Percentiles rank a stretch among this genome's conserved stretches.
phyloP scores from a whole-genome alignment of 2,797 vertebrate species.

The Semotilus atromaculatus region DNA sequence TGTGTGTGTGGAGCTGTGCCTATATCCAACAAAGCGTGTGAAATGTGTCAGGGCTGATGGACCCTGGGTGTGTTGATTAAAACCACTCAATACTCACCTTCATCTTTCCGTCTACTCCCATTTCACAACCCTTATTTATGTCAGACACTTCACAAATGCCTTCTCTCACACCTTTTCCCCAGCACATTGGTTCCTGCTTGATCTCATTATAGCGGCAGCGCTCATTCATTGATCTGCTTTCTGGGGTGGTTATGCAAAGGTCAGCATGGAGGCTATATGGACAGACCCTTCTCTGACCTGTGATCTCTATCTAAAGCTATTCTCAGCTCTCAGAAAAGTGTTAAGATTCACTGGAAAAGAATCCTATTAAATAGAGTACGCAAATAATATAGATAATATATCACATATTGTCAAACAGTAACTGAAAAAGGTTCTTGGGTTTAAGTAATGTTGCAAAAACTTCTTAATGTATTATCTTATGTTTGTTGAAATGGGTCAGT shows the following conservation, averaged over 20 bases:
- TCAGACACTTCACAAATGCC: slow-evolving; percentile 28
- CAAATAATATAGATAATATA: not conserved
- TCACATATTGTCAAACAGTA: not conserved
- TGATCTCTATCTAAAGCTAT: not conserved
- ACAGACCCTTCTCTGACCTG: slow-evolving; percentile 21
- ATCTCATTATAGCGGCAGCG: slow-evolving; percentile 54
- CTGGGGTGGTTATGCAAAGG: slow-evolving; percentile 49
- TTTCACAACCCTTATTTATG: slow-evolving; percentile 36
- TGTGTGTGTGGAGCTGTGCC: slow-evolving; percentile 30
- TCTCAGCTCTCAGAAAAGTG: not conserved
- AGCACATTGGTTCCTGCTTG: slow-evolving; percentile 45
- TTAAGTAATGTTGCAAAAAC: not conserved
- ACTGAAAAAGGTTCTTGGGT: not conserved
- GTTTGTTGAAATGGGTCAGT: not conserved
- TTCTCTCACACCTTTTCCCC: slow-evolving; percentile 41
- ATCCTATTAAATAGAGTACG: not conserved
- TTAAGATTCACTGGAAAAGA: not conserved
- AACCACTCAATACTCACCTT: slow-evolving; percentile 44
- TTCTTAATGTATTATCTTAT: not conserved
- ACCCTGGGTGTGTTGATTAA: slow-evolving; percentile 47
- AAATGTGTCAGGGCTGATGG: slow-evolving; percentile 29
- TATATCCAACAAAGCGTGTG: slow-evolving; percentile 13
- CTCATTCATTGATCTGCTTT: slow-evolving; percentile 55
- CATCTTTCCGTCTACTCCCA: slow-evolving; percentile 6
- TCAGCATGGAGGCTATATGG: slow-evolving; percentile 30